These are phyloP conservation scores for Acronicta psi DNA, from an alignment of 2,888 invertebrate species.

Conservation along the genomic window DNA sequence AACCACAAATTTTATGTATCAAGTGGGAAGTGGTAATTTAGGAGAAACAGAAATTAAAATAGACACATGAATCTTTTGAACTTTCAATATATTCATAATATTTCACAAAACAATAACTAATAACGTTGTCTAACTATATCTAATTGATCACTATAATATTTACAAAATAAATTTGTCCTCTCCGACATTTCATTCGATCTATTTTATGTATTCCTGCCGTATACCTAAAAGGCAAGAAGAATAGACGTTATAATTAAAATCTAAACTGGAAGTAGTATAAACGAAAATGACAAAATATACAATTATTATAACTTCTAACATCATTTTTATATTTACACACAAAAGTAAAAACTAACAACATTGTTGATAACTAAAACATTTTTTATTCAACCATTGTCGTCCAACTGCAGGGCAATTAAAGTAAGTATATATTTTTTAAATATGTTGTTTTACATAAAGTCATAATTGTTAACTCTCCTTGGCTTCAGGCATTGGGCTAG, in stretches of 20 bases:
- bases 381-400: no score
- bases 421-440: not conserved
- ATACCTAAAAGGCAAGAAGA: slow-evolving; percentile 37
- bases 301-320: slow-evolving; percentile 58
- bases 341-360: slow-evolving; percentile 49
- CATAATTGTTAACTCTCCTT: not conserved
- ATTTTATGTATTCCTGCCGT: slow-evolving; percentile 43
- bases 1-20: no score
- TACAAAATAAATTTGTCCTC: slow-evolving; percentile 70
- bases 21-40: no score
- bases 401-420: no score
- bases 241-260: slow-evolving; percentile 40
- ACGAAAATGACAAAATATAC: slow-evolving; percentile 73
- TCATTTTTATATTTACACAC: slow-evolving; percentile 65
- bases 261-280: slow-evolving; percentile 47
- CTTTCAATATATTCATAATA: slow-evolving; percentile 87
- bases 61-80: slow-evolving; percentile 71
- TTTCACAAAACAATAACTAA: slow-evolving; percentile 86
- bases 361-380: not conserved
- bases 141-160: slow-evolving; percentile 78
- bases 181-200: slow-evolving; percentile 26
- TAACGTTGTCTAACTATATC: slow-evolving; percentile 75
- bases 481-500: slow-evolving; percentile 3
- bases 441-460: slow-evolving; percentile 1
- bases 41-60: slow-evolving; percentile 65